Evolutionary conservation across 2,113 vertebrate species (phyloP), one percentile per base, ranked within the genome.

Genomic region (Oreochromis aureus): DNA sequence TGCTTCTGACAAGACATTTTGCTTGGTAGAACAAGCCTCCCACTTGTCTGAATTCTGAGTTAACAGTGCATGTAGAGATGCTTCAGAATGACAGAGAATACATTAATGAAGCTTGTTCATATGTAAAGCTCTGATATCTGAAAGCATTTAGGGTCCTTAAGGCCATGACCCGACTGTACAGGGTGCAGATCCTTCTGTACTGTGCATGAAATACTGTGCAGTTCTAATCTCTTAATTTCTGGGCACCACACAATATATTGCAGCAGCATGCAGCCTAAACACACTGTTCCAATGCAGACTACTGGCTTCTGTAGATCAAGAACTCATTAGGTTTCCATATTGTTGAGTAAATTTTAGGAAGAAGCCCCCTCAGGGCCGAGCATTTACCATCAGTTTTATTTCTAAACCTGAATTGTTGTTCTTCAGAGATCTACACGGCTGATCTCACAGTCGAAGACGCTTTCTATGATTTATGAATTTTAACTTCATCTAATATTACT

Each of bases 401-500:
- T 76, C 41, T 73, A 73, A 48, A 76, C 41, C 44, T 48, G 69
- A 48, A 48, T 48, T 76, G 69, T 48, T 27, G 9, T 76, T 27
- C 15, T 30, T 48, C 15, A 7, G 41, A 30, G 41, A 16, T 18
- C 9, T 46, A 2, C 22, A 27, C 0, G n/a, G n/a, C 39, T 0
- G 36, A 24, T 76, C 69, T 48, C 22, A 51, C 10, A 3, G 9
- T 32, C 2, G 1, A 76, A 48, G 41, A 19, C 30, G 13, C 69
- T 46, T 27, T 16, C 61, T 22, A 5, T 73, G 39, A 44, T 1
- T 73, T 10, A 24, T 15, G 8, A 18, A 44, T 73, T 73, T 27
- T 24, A 46, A 73, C 66, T 44, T 73, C 8, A 5, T 73, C 22
- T 73, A 73, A 73, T 46, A 73, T 46, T 1, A 46, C 41, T 73